Evolutionary conservation across 64 coral and sea anemone genomes (phyloP).

Genomic region (Montipora capricornis): DNA sequence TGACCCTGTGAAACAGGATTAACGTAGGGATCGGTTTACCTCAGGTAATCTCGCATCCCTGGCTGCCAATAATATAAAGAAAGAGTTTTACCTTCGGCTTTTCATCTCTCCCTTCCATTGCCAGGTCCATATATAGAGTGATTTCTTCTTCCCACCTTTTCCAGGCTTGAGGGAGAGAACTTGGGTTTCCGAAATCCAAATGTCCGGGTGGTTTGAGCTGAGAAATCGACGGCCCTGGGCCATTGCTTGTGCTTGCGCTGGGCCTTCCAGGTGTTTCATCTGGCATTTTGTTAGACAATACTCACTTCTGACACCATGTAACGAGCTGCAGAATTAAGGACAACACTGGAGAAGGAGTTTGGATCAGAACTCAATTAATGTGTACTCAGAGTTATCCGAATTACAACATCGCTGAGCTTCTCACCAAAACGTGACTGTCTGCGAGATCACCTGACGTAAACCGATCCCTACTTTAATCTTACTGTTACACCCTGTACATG

Average conservation of each 20-base stretch:
- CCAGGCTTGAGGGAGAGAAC: conserved; percentile 5
- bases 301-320: not conserved
- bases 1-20: too few relatives aligned
- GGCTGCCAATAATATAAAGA: conserved; percentile 44
- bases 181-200: conserved; percentile 4
- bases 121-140: conserved; percentile 61
- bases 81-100: conserved; percentile 67
- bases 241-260: not conserved
- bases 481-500: too few relatives aligned
- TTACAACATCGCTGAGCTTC: too few relatives aligned
- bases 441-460: too few relatives aligned
- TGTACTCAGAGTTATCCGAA: too few relatives aligned
- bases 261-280: not conserved
- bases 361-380: too few relatives aligned
- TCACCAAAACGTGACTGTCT: not conserved
- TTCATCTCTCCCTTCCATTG: conserved; percentile 26
- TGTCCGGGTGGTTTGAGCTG: not conserved
- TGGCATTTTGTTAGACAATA: not conserved
- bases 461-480: too few relatives aligned
- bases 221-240: not conserved
- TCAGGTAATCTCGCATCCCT: conserved; percentile 2
- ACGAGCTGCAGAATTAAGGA: not conserved
- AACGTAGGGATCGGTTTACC: too few relatives aligned
- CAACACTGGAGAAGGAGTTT: too few relatives aligned
- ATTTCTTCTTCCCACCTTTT: conserved; percentile 74